A percentile compares a stretch with the other conserved stretches of the same genome.
Conservation (phyloP, 1,140 invertebrate species). For the Pomacea maculata region DNA sequence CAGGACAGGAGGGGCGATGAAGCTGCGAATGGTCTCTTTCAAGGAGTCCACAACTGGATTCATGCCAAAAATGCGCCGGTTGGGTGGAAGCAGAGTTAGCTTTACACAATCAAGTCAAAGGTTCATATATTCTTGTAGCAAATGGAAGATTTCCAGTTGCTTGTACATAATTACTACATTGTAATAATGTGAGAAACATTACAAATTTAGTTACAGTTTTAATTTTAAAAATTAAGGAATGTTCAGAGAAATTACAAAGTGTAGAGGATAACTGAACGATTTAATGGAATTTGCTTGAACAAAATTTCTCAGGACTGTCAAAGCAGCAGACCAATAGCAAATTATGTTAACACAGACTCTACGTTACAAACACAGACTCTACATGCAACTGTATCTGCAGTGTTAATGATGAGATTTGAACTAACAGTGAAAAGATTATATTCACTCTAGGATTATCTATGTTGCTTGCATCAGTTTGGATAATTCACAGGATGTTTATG, state of each 20-base stretch:
- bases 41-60: conserved; percentile 78
- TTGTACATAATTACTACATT: not conserved
- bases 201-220: not conserved
- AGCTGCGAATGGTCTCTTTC: conserved; percentile 83
- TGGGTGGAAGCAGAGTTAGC: conserved; percentile 62
- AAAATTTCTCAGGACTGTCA: no score
- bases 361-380: no score
- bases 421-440: no score
- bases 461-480: no score
- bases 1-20: conserved; percentile 88
- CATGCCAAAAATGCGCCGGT: conserved; percentile 64
- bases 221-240: not conserved
- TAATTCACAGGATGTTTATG: no score
- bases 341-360: no score
- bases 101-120: conserved; percentile 33
- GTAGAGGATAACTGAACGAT: no score
- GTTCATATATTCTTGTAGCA: not conserved
- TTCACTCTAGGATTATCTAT: no score
- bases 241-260: not conserved
- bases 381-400: no score
- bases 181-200: not conserved
- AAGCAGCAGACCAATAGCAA: no score
- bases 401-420: no score
- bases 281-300: no score
- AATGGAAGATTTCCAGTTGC: not conserved